Evolutionary conservation across 2,797 vertebrate genomes (phyloP).

Genomic region (Poliocrania exsul): DNA sequence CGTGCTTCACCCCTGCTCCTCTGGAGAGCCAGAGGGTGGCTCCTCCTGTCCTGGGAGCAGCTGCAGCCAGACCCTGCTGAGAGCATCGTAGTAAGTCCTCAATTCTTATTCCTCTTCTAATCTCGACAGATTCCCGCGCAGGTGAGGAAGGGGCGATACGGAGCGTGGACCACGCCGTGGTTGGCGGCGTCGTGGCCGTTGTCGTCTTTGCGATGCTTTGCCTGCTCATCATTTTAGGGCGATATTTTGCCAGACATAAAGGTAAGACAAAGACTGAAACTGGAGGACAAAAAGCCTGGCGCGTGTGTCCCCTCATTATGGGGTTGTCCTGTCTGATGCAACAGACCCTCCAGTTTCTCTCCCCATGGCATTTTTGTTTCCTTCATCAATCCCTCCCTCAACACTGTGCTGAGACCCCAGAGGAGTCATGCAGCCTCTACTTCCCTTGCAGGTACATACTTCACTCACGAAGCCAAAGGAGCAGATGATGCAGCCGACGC

Average conservation of each 20-base stretch:
- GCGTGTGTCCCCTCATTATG: accelerated
- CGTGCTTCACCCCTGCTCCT: constrained; percentile 16
- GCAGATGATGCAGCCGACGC: constrained; percentile 98
- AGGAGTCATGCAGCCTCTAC: constrained; percentile 14
- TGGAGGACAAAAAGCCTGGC: not conserved
- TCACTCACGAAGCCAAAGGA: constrained; percentile 99
- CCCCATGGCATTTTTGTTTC: not conserved
- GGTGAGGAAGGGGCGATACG: constrained; percentile 88
- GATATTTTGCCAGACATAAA: constrained; percentile 99
- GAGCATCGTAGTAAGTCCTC: accelerated
- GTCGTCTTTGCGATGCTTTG: constrained; percentile 99
- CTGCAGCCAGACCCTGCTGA: not conserved
- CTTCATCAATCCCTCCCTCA: accelerated
- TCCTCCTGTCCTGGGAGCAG: constrained; percentile 18
- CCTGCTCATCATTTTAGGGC: constrained; percentile 95
- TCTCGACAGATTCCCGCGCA: constrained; percentile 90
- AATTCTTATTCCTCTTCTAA: constrained; percentile 51
- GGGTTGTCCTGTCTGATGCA: accelerated
- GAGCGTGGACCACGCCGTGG: constrained; percentile 96
- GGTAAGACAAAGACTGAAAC: constrained; percentile 75
- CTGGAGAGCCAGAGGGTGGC: constrained; percentile 19
- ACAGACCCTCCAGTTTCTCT: not conserved
- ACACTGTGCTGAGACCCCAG: not conserved
- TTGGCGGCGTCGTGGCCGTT: constrained; percentile 96
- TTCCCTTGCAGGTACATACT: constrained; percentile 92